Base-by-base conservation (phyloP, 2,797 vertebrate species). In the Epinephelus coioides region DNA sequence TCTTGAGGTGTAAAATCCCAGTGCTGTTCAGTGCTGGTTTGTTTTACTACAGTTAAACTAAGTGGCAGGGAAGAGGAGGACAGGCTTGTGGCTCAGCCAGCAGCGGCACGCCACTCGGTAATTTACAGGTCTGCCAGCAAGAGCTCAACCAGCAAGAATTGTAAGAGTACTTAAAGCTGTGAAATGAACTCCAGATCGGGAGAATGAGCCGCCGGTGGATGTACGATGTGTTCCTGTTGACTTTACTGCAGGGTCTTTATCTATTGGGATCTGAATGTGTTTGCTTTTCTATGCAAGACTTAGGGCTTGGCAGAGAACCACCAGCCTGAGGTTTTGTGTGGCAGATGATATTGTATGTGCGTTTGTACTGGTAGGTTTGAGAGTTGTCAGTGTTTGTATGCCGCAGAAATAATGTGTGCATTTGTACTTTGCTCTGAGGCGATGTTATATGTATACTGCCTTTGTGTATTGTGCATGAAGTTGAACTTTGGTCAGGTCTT, bases 201-300 rank as follows among this genome's bases (percentile, higher is more conserved):
- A 76, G 72, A 87, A 81, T 51, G 57, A 83, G 77, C 71, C 51
- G 57, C 77, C 9, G 46, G 82, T 91, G 74, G 70, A 85, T 84
- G 73, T 69, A 23, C 67, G 78, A 83, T 81, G 62, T 69, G 61
- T 86, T 84, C 72, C 69, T 91, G 81, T 92, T 91, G 87, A 91
- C 81, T 91, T 87, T 83, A 82, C 90, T 84, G 55, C 44, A 59
- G 87, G 83, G 40, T 55, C 69, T 66, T 79, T 60, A 87, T 84
- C 85, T 72, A 12, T 77, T n/a, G 75, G 84, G 78, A 89, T 87
- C 68, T 87, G 69, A 81, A 83, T 63, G 44, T 82, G 74, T 86
- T 90, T 84, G 66, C 63, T 84, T 87, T 88, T 69, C 57, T 75
- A 70, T 83, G 69, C 43, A 74, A 76, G 57, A 81, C 76, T 78